Conservation (phyloP, 2,797 vertebrate species). For the Chelonia mydas region DNA sequence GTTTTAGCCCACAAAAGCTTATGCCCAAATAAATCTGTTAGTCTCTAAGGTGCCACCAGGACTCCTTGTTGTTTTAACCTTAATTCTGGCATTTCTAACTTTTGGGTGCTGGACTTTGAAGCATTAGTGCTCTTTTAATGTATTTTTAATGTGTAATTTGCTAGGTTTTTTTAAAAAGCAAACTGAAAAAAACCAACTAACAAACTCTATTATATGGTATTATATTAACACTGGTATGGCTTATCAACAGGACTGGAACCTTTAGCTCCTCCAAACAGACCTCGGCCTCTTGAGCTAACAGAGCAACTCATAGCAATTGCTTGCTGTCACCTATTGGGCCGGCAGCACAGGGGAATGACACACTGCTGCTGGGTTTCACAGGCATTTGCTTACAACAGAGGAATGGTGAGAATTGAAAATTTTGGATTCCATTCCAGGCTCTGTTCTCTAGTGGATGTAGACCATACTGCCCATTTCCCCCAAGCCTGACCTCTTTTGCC, state of each 20-base stretch:
- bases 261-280: background rate
- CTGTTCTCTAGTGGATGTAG: background rate
- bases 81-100: slow-evolving; percentile 8
- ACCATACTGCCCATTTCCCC: background rate
- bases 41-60: no score
- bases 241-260: background rate
- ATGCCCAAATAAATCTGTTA: no score
- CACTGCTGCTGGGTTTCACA: background rate
- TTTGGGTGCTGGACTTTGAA: background rate
- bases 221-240: accelerated
- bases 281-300: background rate
- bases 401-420: accelerated
- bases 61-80: background rate
- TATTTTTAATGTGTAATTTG: background rate
- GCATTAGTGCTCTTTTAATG: background rate
- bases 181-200: accelerated
- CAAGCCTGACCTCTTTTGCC: background rate
- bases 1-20: no score
- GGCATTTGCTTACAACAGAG: background rate
- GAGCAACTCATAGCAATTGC: background rate
- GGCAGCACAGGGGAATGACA: accelerated
- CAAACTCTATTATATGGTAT: background rate
- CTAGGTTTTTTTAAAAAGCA: background rate
- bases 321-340: background rate
- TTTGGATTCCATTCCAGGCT: background rate